phyloP scores from a whole-genome alignment of 2,113 vertebrate species.

The Micromys minutus region DNA sequence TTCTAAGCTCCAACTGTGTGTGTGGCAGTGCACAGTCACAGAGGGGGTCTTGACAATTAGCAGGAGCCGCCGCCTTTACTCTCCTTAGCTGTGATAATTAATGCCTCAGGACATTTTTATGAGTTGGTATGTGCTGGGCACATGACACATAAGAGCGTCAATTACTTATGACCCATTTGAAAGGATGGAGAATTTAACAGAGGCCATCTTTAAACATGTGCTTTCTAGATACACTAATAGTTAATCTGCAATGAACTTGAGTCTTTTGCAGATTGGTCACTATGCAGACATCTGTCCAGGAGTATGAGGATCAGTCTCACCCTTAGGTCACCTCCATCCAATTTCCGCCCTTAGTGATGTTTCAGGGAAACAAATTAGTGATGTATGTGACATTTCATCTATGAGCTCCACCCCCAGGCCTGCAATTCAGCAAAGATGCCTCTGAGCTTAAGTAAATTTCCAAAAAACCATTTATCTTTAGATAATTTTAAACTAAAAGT shows the following conservation, averaged over 20 bases:
- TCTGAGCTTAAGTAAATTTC: background rate
- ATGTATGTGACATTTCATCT: background rate
- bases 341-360: background rate
- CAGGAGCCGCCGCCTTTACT: constrained; percentile 62
- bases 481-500: constrained; percentile 15
- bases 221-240: constrained; percentile 38
- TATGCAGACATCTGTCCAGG: background rate
- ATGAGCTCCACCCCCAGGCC: background rate
- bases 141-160: constrained; percentile 49
- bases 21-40: constrained; percentile 64
- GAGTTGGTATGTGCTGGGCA: constrained; percentile 68
- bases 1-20: constrained; percentile 63
- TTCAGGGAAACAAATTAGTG: background rate
- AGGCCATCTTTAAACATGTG: constrained; percentile 61
- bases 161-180: constrained; percentile 52
- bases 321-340: background rate
- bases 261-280: constrained; percentile 41
- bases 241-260: constrained; percentile 60
- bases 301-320: background rate
- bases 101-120: constrained; percentile 72
- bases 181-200: constrained; percentile 57
- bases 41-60: constrained; percentile 74
- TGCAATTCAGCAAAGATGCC: background rate
- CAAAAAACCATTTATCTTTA: background rate
- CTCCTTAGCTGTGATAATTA: constrained; percentile 71